These are phyloP conservation scores for Sorex araneus DNA, from an alignment of 2,113 vertebrate species.

Conservation along the genomic window DNA sequence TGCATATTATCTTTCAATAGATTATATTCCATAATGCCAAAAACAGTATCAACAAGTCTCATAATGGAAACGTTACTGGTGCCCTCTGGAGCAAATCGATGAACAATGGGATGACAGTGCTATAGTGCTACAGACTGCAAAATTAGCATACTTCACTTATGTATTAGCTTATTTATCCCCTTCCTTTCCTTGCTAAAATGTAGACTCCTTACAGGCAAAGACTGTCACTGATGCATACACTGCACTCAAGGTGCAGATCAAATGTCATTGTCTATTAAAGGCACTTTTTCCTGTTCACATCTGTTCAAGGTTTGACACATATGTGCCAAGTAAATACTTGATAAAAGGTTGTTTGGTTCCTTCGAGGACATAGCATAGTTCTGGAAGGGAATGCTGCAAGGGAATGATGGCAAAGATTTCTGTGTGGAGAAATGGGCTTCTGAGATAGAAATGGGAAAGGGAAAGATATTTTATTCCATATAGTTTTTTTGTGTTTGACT, in stretches of 20 bases:
- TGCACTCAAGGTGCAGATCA: neutral
- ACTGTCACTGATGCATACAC: neutral
- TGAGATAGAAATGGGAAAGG: neutral
- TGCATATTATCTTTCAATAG: neutral
- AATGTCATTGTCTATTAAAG: conserved; percentile 51
- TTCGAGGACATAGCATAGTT: neutral
- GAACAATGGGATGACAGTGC: too few species aligned
- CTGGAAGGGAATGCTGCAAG: neutral
- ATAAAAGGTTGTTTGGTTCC: neutral
- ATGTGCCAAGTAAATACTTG: neutral
- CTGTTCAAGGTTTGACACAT: neutral
- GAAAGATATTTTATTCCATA: neutral
- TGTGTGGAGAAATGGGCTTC: conserved; percentile 18
- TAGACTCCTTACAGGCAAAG: conserved; percentile 1
- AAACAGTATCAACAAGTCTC: too few species aligned
- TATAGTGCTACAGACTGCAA: too few species aligned
- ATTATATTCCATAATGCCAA: too few species aligned
- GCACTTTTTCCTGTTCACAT: neutral
- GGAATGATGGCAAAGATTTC: neutral
- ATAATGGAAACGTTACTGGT: too few species aligned
- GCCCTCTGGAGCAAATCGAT: too few species aligned
- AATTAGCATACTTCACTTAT: conserved; percentile 5
- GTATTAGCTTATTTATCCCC: neutral
- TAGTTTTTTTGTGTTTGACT: neutral
- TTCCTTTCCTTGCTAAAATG: neutral